Evolutionary conservation across 2,888 invertebrate species (phyloP), one percentile per base, ranked within the genome.

Genomic region (Tortricodes alternella): DNA sequence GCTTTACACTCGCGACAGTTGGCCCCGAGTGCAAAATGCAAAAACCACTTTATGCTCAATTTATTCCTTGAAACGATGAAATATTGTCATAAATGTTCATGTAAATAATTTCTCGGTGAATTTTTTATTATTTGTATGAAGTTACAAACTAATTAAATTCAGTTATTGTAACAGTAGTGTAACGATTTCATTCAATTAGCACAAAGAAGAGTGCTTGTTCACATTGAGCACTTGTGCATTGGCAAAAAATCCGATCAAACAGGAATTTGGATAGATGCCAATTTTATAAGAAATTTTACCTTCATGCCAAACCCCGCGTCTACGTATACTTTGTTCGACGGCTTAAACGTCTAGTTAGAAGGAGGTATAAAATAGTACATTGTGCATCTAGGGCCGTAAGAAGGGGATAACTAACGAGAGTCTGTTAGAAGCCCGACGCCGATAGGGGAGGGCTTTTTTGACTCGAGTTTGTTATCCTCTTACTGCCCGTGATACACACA

Each of bases 1-100:
- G 70, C 70, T 71, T n/a, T 74, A 66, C 65, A 62, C 71, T 65
- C 66, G 68, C 70, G 34, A 35, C 76, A 73, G 74, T 77, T 74
- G 74, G 66, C 63, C 64, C 65, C 19, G 64, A 76, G 76, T 69
- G 69, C 73, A 64, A 76, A 76, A 78, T 76, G 62, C 23, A 56
- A 46, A 46, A 46, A 34, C 23, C 44, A 23, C 4, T 44, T 44
- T 32, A 38, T 43, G 23, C 41, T 35, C 43, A 48, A 24, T 44
- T 37, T 38, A 15, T 11, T 13, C 18, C 13, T 35, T 5, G n/a
- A 15, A 34, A 34, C 4, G 24, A 24, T 24, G 16, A 24, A 51
- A 32, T 7, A 11, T 39, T 5, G 19, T 19, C 5, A 21, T 50
- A 16, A 27, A 4, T n/a, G n/a, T 29, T n/a, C 29, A 1, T 8